Conservation (phyloP, 1,140 invertebrate species). For the Macrobrachium rosenbergii region DNA sequence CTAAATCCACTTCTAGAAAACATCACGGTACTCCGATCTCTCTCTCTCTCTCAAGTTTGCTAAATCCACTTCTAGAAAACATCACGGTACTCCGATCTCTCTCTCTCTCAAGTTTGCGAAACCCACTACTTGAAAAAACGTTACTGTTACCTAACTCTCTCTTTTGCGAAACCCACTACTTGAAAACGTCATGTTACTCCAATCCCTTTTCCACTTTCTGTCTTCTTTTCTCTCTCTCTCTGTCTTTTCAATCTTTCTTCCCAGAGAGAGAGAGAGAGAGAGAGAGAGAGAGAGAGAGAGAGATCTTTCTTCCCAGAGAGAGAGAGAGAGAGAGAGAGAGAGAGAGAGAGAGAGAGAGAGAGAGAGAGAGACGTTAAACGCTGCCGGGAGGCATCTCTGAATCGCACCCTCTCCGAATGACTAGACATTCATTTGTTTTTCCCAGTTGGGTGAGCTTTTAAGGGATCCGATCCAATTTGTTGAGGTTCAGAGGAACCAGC, state of each 20-base stretch:
- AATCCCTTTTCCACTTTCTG: background rate
- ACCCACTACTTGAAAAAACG: too few relatives aligned
- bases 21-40: background rate
- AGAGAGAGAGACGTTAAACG: background rate
- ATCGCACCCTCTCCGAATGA: too few relatives aligned
- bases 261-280: background rate
- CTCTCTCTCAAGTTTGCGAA: too few relatives aligned
- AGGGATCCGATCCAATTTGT: too few relatives aligned
- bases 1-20: too few relatives aligned
- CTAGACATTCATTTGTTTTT: too few relatives aligned
- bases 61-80: background rate
- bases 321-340: background rate
- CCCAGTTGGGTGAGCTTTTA: too few relatives aligned
- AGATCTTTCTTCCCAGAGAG: too few relatives aligned
- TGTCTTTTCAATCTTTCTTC: background rate
- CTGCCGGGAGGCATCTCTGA: background rate
- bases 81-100: background rate
- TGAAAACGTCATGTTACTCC: background rate
- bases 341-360: background rate
- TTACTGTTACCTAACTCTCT: too few relatives aligned
- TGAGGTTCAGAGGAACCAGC: too few relatives aligned
- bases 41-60: slow-evolving; percentile 26
- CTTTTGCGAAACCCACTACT: background rate
- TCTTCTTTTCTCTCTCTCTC: slow-evolving; percentile 26
- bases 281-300: background rate